Percentiles rank a stretch among this genome's conserved stretches.
Conservation (phyloP, 2,113 vertebrate genomes). For the Dolichotis patagonum region DNA sequence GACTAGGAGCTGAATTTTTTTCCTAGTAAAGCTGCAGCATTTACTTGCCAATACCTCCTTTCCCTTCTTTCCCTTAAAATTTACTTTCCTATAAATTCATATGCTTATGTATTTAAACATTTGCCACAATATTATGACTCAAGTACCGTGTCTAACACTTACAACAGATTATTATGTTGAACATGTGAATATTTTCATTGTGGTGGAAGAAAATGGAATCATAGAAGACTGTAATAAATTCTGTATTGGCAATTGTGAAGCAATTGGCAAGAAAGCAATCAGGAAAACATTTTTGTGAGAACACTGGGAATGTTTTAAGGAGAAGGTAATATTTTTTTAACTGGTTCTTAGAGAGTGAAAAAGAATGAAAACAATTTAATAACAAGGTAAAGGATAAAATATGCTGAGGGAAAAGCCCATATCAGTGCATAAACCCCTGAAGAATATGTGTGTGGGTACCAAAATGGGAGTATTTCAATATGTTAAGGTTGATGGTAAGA, state of each 20-base stretch:
- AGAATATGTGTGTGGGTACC: neutral
- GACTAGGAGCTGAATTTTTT: neutral
- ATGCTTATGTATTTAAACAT: neutral
- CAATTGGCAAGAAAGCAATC: neutral
- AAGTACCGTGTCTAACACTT: neutral
- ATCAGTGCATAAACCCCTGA: neutral
- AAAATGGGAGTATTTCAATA: neutral
- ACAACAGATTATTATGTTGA: neutral
- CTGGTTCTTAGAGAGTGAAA: neutral
- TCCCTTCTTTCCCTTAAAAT: neutral
- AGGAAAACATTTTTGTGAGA: neutral
- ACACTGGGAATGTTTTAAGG: neutral
- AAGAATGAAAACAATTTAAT: neutral
- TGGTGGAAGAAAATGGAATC: neutral
- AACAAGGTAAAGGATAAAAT: neutral
- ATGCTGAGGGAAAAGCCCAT: rapidly evolving
- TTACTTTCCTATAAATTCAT: neutral
- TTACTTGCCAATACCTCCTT: neutral
- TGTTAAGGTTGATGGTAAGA: neutral
- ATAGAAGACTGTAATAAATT: neutral
- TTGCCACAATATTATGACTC: neutral
- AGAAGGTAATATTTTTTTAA: neutral
- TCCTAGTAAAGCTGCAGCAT: neutral
- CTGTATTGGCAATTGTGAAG: neutral
- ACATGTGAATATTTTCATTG: neutral